phyloP scores from a whole-genome alignment of 1,140 invertebrate species.

The Pogonus chalceus region DNA sequence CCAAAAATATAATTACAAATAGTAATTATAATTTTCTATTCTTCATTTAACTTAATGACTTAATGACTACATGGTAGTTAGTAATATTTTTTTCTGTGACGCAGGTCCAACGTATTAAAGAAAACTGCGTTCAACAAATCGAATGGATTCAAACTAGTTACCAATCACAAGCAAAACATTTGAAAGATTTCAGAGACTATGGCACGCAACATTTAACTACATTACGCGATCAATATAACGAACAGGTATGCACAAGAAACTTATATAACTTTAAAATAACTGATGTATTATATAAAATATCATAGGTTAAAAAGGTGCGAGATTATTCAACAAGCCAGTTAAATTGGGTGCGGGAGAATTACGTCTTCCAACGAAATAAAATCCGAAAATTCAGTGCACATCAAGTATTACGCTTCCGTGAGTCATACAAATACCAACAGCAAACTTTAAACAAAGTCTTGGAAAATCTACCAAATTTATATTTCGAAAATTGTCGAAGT shows the following conservation, averaged over 20 bases:
- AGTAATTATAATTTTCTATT: neutral
- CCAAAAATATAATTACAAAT: too few relatives aligned
- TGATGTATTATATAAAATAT: neutral
- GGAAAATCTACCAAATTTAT: constrained; percentile 84
- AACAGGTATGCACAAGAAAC: constrained; percentile 54
- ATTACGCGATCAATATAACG: constrained; percentile 82
- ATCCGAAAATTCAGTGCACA: constrained; percentile 90
- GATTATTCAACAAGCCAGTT: constrained; percentile 83
- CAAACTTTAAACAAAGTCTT: constrained; percentile 88
- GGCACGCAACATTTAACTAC: constrained; percentile 76
- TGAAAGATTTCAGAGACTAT: constrained; percentile 82
- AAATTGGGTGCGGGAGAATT: constrained; percentile 88
- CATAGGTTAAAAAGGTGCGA: constrained; percentile 71
- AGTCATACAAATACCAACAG: constrained; percentile 92
- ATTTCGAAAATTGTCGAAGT: constrained; percentile 85
- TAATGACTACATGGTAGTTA: too few relatives aligned
- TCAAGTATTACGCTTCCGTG: constrained; percentile 75
- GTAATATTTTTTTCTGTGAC: constrained; percentile 12
- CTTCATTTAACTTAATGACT: neutral
- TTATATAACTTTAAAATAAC: constrained; percentile 2
- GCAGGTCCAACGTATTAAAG: constrained; percentile 76
- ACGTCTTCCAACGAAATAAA: constrained; percentile 87
- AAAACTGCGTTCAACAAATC: constrained; percentile 86
- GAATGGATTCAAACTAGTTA: constrained; percentile 90
- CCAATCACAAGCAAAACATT: constrained; percentile 72